Evolutionary conservation across 2,113 vertebrate species (phyloP), one percentile per base, ranked within the genome.

Genomic region (Centropus bengalensis): DNA sequence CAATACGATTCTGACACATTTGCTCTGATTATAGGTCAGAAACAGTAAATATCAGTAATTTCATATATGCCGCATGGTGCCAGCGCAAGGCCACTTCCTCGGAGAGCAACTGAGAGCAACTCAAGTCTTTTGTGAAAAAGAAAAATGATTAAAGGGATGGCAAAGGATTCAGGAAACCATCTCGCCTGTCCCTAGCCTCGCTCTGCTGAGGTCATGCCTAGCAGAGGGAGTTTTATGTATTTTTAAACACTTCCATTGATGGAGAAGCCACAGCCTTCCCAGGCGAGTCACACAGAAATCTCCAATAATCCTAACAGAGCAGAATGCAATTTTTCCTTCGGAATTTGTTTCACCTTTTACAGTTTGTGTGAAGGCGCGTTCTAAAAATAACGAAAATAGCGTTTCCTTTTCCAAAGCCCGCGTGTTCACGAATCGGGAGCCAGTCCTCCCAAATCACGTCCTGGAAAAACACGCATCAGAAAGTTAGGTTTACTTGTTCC

Each of bases 1-100:
- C 0, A 7, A 11, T 4, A 11, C 0, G 0, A 44, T 60, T 52
- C 33, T 56, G 42, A 28, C 5, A 22, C 0, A 1, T 67, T 81
- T 77, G 52, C 38, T 52, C 67, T 17, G 60, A 40, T 2, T 56
- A 21, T 40, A 56, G 54, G 49, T 79, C 0, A 0, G 76, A 90
- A 83, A 40, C 17, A 51, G 58, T 69, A 38, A 70, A 93, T 81
- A 14, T 52, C 32, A 52, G 86, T 47, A 36, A 86, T 84, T 93
- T 81, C 23, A 22, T 32, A 1, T 2, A 22, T 0, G 9, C 80
- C 30, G 30, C 7, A 21, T 33, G 42, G 47, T 47, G 71, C 51
- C 67, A 32, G 51, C 77, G 66, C 51, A 80, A 77, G 64, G 71
- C 55, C 27, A 18, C 55, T 91, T 93, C 71, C 38, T 81, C 33